phyloP scores from a whole-genome alignment of 2,797 vertebrate species.

The Diplodus sargus region DNA sequence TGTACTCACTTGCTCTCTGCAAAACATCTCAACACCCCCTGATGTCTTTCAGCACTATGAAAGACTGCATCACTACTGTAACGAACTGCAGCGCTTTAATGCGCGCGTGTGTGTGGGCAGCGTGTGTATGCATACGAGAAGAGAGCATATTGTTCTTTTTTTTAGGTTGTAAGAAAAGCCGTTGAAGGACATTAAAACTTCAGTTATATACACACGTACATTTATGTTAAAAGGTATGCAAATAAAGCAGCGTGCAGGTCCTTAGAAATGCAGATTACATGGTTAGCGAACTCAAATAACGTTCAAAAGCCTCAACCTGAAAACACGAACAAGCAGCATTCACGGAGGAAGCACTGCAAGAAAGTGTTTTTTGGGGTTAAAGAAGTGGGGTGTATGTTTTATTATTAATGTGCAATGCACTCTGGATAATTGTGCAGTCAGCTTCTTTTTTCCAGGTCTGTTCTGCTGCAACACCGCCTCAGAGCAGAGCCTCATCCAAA shows the following conservation, averaged over 20 bases:
- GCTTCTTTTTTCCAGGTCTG: conserved; percentile 70
- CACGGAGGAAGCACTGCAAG: conserved; percentile 27
- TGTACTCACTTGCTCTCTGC: conserved; percentile 30
- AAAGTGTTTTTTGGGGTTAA: conserved; percentile 38
- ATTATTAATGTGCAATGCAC: conserved; percentile 76
- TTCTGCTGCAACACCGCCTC: conserved; percentile 66
- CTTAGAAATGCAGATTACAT: conserved; percentile 23
- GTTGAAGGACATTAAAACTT: background rate
- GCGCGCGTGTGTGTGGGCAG: conserved; percentile 10
- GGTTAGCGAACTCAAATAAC: conserved; percentile 12
- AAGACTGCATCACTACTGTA: conserved; percentile 57
- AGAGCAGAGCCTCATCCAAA: conserved; percentile 62
- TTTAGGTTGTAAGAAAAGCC: conserved; percentile 5
- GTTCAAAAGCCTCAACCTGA: conserved; percentile 4
- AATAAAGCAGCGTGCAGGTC: background rate
- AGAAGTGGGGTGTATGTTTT: conserved; percentile 54
- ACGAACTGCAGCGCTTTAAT: conserved; percentile 47
- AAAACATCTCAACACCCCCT: conserved; percentile 33
- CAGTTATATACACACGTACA: background rate
- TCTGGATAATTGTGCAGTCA: conserved; percentile 73
- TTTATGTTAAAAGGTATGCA: background rate
- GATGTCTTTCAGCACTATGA: conserved; percentile 42
- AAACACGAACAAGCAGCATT: conserved; percentile 36
- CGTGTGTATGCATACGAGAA: conserved; percentile 14
- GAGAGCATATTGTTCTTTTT: background rate